Evolutionary conservation across 2,888 invertebrate genomes (phyloP).

Genomic region (Sphaerophoria taeniata): DNA sequence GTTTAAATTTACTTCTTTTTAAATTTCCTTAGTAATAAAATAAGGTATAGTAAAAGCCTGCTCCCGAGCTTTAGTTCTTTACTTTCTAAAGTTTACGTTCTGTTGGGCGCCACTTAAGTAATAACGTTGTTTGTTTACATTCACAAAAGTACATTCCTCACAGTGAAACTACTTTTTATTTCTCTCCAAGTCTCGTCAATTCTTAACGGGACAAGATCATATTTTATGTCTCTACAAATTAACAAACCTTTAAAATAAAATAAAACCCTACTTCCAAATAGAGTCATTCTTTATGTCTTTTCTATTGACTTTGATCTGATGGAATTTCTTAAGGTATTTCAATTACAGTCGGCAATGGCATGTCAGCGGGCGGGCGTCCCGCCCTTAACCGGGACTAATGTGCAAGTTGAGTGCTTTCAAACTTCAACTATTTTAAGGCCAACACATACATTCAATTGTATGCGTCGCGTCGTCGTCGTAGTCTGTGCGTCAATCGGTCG

Average conservation of each 20-base stretch:
- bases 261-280: background rate
- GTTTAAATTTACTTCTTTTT: background rate
- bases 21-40: too few species aligned
- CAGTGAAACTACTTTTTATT: too few species aligned
- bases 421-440: slow-evolving; percentile 16
- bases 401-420: slow-evolving; percentile 22
- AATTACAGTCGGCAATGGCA: slow-evolving; percentile 28
- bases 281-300: background rate
- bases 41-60: too few species aligned
- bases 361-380: slow-evolving; percentile 10
- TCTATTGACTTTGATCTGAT: slow-evolving; percentile 49
- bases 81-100: too few species aligned
- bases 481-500: slow-evolving; percentile 21
- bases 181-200: too few species aligned
- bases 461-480: slow-evolving; percentile 17
- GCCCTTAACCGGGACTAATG: slow-evolving; percentile 53
- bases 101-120: slow-evolving; percentile 1
- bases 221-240: background rate
- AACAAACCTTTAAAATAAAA: background rate
- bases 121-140: background rate
- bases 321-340: slow-evolving; percentile 65
- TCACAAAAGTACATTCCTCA: too few species aligned
- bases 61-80: too few species aligned
- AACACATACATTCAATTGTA: too few species aligned
- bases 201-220: background rate